These are phyloP conservation scores for Drosophila koepferae DNA, from an alignment of 2,888 invertebrate species.

Conservation along the genomic window DNA sequence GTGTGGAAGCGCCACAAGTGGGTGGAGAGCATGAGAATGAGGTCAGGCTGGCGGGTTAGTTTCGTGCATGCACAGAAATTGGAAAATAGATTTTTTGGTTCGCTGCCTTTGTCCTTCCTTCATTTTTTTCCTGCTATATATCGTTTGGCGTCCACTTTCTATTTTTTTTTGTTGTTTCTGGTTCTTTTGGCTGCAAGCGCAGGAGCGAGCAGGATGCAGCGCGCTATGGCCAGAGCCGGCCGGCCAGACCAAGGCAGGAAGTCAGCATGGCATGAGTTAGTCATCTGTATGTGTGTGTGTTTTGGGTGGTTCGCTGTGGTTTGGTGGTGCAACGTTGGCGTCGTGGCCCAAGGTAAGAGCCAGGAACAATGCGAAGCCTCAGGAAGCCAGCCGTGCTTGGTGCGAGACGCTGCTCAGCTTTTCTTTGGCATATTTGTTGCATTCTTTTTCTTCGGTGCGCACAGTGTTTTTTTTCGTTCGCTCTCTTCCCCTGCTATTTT, in stretches of 20 bases:
- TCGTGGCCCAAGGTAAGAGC: conserved; percentile 48
- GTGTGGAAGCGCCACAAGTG: conserved; percentile 78
- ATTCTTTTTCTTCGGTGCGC: conserved; percentile 32
- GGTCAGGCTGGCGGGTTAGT: conserved; percentile 49
- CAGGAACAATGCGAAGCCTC: conserved; percentile 54
- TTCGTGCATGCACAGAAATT: conserved; percentile 76
- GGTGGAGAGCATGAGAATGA: conserved; percentile 56
- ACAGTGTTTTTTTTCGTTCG: conserved; percentile 7
- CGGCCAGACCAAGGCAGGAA: conserved; percentile 18
- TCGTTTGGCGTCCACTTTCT: conserved; percentile 37
- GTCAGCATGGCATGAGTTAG: conserved; percentile 17
- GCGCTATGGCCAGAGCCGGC: conserved; percentile 25
- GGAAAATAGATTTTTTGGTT: conserved; percentile 82
- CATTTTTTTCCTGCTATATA: conserved; percentile 39
- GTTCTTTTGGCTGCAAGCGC: conserved; percentile 24
- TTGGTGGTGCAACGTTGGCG: conserved; percentile 15
- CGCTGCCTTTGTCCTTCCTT: conserved; percentile 68
- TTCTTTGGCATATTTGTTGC: conserved; percentile 62
- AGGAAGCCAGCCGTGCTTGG: conserved; percentile 32
- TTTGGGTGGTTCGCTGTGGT: conserved; percentile 16
- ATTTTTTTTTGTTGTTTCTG: conserved; percentile 3
- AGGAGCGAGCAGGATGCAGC: conserved; percentile 47
- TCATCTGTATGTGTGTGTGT: background rate
- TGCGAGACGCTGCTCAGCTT: conserved; percentile 55
- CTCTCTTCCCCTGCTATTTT: conserved; percentile 21